Base-by-base conservation (phyloP, 1,140 invertebrate species). In the Leptoteleia sp. region DNA sequence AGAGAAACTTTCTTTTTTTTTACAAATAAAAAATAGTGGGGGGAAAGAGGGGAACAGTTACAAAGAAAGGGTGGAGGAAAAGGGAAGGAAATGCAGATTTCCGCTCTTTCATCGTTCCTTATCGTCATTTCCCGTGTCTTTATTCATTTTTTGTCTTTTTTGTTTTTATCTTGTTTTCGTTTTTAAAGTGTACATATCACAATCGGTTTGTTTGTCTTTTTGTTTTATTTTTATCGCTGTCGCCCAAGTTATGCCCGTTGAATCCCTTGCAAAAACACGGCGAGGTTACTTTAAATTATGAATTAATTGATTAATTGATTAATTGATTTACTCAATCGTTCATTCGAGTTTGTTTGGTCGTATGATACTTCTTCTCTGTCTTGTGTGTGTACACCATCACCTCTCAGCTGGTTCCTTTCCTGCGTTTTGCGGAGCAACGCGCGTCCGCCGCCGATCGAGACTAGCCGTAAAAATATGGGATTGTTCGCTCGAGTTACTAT, bases 241-340 rank as follows among this genome's bases (percentile, higher is more conserved):
- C 81, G 81, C 79, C 83, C 83, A 83, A 87, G 65, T 88, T 52
- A 89, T 89, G 87, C 87, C 86, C 87, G 85, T 89, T 88, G 82
- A 89, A 89, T 89, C 88, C 87, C 88, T 85, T 86, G 81, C 79
- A 83, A 79, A 86, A 86, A 83, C 84, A 88, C 83, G 81, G 64
- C 80, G 77, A 76, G 61, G 61, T 70, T 47, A 48, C 38, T 19
- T 65, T 50, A 17, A 52, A 48, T 61, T 45, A 27, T 43, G 19
- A 19, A 22, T 43, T 43, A 35, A 35, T 35, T 8, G n/a, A 35
- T 35, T 35, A 35, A 35, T 35, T 16, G 5, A 19, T 42, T 9
- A 19, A 42, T 8, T 8, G 0, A 4, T 16, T 38, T n/a, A n/a
- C n/a, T n/a, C n/a, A 12, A 38, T 29, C 4, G 11, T 40, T 55